A percentile compares a stretch with the other conserved stretches of the same genome.
These are phyloP conservation scores for Liasis olivaceus DNA, from an alignment of 2,797 vertebrate species.

Conservation along the genomic window DNA sequence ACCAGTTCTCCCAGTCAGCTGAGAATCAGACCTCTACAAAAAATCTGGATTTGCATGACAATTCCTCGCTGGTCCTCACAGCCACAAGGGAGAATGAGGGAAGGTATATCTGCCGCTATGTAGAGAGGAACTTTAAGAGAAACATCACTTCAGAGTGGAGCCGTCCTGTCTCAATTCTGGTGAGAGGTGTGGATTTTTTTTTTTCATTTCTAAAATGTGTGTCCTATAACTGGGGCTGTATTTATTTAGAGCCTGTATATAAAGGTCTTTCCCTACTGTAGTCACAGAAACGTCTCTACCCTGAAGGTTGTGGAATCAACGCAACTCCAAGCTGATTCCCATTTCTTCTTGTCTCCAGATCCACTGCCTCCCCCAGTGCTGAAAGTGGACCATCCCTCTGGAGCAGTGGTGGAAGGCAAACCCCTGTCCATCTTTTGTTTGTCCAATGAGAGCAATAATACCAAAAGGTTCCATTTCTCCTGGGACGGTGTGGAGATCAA, in stretches of 20 bases:
- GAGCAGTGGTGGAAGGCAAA: not conserved
- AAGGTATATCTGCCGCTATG: not conserved
- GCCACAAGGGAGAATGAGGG: not conserved
- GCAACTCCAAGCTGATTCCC: too few relatives aligned
- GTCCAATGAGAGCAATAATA: fast-evolving
- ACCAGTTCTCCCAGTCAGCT: not conserved
- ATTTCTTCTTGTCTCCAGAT: not conserved
- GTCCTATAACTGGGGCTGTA: not conserved
- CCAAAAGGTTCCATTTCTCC: conserved; percentile 7
- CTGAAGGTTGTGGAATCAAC: too few relatives aligned
- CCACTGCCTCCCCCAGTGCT: not conserved
- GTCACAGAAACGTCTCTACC: too few relatives aligned
- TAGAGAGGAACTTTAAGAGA: not conserved
- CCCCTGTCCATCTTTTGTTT: not conserved
- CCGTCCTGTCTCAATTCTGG: not conserved
- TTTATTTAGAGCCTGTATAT: not conserved
- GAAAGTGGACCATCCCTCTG: not conserved
- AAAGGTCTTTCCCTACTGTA: not conserved
- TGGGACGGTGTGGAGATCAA: not conserved
- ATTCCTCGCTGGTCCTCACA: not conserved
- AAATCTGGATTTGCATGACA: too few relatives aligned
- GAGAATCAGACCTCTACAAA: fast-evolving
- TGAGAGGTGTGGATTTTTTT: not conserved
- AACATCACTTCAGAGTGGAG: not conserved
- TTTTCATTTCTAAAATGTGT: not conserved